Evolutionary conservation across 35 echinoderm and acorn worm genomes (phyloP), one percentile per base, ranked within the genome.

Genomic region (Holothuria glaberrima): DNA sequence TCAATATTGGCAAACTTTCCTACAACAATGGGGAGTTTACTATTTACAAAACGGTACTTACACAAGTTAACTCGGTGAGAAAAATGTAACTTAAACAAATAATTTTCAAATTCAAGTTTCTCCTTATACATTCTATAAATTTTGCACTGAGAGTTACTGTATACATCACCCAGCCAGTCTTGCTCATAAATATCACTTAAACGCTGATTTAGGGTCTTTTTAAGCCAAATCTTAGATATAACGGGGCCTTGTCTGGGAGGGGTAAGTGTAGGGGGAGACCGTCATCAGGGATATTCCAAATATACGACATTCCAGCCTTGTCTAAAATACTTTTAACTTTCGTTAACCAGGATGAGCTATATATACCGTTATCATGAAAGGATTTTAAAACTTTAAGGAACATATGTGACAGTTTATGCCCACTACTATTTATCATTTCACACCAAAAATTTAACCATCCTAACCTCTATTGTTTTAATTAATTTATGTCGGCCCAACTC

Each of bases 111-210:
- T 27, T 27, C 66, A 30, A 69, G 31, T 69, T 69, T 24, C 12
- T 27, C 31, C 19, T 69, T 29, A 69, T 69, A 69, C 12, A n/a
- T n/a, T n/a, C n/a, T n/a, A n/a, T n/a, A n/a, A n/a, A 30, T 69
- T 25, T 69, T 29, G 16, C 66, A 69, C 66, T 27, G 66, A 69
- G 50, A 25, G 0, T 69, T 69, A 69, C 31, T 69, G 66, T 13
- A 10, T 33, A 69, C 25, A 30, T 69, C 66, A 30, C 9, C 25
- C 25, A 69, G 66, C 66, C 66, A 69, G 31, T 69, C 66, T 69
- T 69, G 66, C 66, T 69, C 66, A 69, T 69, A 69, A 22, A 69
- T 69, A 69, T 69, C 66, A 69, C 25, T 30, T 27, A 30, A 27
- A 12, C 66, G 9, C 25, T 27, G 9, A 30, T 30, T n/a, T n/a